phyloP scores from a whole-genome alignment of 2,113 vertebrate species.

The Rhipidura dahli region DNA sequence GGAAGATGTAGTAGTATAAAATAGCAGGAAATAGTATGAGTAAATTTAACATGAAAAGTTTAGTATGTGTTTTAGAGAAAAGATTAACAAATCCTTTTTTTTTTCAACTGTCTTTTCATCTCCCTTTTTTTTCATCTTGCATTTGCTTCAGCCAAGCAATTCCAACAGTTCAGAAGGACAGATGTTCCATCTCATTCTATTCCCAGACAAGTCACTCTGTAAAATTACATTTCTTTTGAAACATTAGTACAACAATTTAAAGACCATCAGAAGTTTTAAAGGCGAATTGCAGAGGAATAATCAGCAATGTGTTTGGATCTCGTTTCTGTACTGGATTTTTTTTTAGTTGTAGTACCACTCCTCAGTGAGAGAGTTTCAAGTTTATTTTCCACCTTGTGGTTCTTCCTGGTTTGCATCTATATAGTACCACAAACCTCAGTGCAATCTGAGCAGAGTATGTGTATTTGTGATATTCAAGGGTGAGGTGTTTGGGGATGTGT shows the following conservation, averaged over 20 bases:
- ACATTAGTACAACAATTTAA: conserved; percentile 35
- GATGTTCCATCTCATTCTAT: conserved; percentile 55
- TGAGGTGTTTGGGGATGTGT: neutral
- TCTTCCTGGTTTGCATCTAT: conserved; percentile 4
- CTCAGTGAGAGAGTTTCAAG: neutral
- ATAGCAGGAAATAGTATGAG: conserved; percentile 55
- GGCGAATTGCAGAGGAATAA: conserved; percentile 19
- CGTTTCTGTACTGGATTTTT: neutral
- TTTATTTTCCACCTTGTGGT: conserved; percentile 15
- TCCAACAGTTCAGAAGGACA: conserved; percentile 23
- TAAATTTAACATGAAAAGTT: conserved; percentile 36
- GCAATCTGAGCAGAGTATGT: neutral
- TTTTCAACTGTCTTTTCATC: conserved; percentile 48
- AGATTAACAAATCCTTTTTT: conserved; percentile 26
- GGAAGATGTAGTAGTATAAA: conserved; percentile 52
- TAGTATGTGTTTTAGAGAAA: conserved; percentile 11
- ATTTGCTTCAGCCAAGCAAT: conserved; percentile 17
- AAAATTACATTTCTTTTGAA: conserved; percentile 57
- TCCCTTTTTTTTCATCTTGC: conserved; percentile 34
- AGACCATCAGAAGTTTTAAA: conserved; percentile 52
- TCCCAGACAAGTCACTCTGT: conserved; percentile 55
- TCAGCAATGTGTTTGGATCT: neutral
- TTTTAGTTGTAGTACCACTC: neutral
- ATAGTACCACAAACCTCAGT: neutral
- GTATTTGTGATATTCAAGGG: neutral